A percentile compares a stretch with the other conserved stretches of the same genome.
phyloP scores from a whole-genome alignment of 2,797 vertebrate species.

The Macropus fuliginosus region DNA sequence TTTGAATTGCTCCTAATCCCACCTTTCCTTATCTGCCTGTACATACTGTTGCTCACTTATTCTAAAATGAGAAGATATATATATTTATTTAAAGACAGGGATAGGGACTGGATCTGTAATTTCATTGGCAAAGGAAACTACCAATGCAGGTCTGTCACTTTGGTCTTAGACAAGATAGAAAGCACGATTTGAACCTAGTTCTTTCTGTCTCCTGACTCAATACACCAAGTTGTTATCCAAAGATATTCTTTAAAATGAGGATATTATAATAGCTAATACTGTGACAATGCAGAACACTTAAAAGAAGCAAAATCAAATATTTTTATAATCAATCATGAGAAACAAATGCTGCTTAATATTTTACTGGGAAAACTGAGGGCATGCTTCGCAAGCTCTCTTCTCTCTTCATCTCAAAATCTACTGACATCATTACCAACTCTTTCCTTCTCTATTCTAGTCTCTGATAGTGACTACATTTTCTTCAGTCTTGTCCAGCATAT shows the following conservation, averaged over 20 bases:
- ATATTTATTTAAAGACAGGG: slow-evolving; percentile 11
- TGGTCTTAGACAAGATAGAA: neutral
- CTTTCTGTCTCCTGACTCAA: neutral
- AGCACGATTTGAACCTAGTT: neutral
- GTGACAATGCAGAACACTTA: neutral
- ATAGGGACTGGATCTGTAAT: neutral
- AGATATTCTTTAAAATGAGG: neutral
- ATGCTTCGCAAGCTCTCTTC: neutral
- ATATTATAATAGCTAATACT: neutral
- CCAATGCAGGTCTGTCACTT: neutral
- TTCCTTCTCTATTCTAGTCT: neutral
- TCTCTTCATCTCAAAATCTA: neutral
- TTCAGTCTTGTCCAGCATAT: no score
- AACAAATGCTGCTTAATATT: neutral
- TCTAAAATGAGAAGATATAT: slow-evolving; percentile 17
- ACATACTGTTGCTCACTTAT: neutral
- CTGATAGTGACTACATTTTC: neutral
- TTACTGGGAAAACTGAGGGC: neutral
- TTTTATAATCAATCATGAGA: neutral
- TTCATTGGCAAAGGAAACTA: neutral
- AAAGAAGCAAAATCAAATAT: neutral
- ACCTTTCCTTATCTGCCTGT: neutral
- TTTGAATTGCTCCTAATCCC: neutral
- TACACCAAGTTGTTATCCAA: neutral
- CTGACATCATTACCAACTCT: neutral